Conservation (phyloP, 2,888 invertebrate species). For the Epistrophe grossulariae region DNA sequence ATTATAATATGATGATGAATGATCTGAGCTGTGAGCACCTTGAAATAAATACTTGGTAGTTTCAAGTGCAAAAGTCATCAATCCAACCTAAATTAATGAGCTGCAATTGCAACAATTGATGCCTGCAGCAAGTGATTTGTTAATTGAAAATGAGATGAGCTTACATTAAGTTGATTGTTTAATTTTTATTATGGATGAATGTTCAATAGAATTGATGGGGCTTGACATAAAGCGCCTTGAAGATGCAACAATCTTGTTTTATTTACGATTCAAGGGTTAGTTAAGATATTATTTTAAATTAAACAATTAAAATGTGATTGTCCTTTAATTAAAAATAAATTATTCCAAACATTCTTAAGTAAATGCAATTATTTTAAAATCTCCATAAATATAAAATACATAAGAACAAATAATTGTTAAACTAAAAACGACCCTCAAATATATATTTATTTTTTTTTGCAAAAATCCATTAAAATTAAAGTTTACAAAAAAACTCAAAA, state of each 20-base stretch:
- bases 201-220: constrained; percentile 13
- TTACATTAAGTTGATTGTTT: constrained; percentile 36
- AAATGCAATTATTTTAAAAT: background rate
- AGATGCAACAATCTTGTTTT: constrained; percentile 11
- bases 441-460: no score
- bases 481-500: no score
- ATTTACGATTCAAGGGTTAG: constrained; percentile 15
- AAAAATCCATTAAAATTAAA: no score
- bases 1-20: background rate
- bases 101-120: constrained; percentile 5
- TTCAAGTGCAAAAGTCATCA: constrained; percentile 69
- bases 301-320: background rate
- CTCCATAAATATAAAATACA: no score
- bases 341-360: no score
- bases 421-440: no score
- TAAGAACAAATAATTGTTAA: no score
- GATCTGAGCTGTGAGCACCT: constrained; percentile 8
- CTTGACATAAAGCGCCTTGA: constrained; percentile 34
- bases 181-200: constrained; percentile 46
- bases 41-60: background rate
- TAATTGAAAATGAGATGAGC: constrained; percentile 46
- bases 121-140: constrained; percentile 23
- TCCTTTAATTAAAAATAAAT: background rate
- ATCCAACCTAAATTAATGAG: background rate
- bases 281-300: background rate